Evolutionary conservation across 2,797 vertebrate genomes (phyloP).

Genomic region (Eulemur mongoz): DNA sequence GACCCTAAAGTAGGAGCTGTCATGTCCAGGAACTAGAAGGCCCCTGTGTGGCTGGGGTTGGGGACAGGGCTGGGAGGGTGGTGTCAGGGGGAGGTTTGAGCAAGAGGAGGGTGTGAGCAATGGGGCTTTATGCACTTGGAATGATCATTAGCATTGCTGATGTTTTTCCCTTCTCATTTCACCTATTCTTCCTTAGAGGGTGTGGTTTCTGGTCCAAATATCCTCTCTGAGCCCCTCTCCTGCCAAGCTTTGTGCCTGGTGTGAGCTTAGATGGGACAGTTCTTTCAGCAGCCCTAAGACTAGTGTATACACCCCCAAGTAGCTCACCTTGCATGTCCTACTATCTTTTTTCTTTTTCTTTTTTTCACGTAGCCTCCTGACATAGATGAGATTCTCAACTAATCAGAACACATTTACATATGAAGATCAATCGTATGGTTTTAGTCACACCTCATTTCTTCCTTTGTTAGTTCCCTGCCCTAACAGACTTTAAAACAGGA

Average conservation of each 20-base stretch:
- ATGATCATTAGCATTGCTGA: not conserved
- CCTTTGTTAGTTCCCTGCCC: not conserved
- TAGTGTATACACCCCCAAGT: too few relatives aligned
- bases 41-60: not conserved
- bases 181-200: not conserved
- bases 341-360: not conserved
- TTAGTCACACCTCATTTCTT: not conserved
- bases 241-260: not conserved
- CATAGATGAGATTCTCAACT: not conserved
- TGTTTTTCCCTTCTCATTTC: not conserved
- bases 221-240: not conserved
- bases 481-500: not conserved
- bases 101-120: not conserved
- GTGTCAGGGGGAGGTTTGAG: not conserved
- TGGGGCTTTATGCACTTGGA: not conserved
- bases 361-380: not conserved
- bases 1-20: not conserved
- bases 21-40: not conserved
- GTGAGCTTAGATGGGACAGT: not conserved
- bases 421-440: not conserved
- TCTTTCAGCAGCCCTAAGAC: not conserved
- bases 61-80: rapidly evolving
- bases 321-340: not conserved
- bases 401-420: not conserved
- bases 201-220: not conserved